Evolutionary conservation across 2,113 vertebrate species (phyloP).

Genomic region (Protobothrops mucrosquamatus): DNA sequence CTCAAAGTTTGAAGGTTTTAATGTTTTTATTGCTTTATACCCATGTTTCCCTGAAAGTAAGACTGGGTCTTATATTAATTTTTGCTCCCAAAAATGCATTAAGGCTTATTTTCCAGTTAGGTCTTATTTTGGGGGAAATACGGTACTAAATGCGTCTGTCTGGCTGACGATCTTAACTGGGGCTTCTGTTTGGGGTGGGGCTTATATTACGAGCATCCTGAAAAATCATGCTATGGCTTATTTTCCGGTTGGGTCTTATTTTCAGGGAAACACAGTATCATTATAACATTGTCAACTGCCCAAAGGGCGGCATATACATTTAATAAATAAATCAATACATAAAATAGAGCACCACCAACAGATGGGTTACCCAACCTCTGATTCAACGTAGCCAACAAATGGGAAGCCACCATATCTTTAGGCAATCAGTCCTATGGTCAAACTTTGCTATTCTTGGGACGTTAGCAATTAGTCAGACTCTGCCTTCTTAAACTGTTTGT

Average conservation of each 20-base stretch:
- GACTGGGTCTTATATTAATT: too few relatives aligned
- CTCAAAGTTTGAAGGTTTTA: background rate
- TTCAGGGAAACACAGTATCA: background rate
- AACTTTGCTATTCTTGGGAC: background rate
- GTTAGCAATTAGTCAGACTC: background rate
- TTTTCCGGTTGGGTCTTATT: too few relatives aligned
- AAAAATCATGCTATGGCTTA: too few relatives aligned
- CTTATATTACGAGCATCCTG: too few relatives aligned
- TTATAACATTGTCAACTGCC: background rate
- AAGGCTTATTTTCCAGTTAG: too few relatives aligned
- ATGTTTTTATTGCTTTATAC: background rate
- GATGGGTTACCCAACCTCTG: background rate
- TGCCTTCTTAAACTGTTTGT: background rate
- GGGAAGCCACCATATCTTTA: background rate
- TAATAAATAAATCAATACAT: too few relatives aligned
- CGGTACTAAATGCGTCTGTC: too few relatives aligned
- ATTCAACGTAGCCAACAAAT: background rate
- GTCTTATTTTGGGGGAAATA: too few relatives aligned
- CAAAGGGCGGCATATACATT: background rate
- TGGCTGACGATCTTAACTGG: too few relatives aligned
- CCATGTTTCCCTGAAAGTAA: too few relatives aligned
- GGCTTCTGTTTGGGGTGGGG: too few relatives aligned
- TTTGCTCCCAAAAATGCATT: too few relatives aligned
- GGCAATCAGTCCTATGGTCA: background rate
- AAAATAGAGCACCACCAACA: background rate